Evolutionary conservation across 1,140 invertebrate genomes (phyloP).

Genomic region (Orius insidiosus): DNA sequence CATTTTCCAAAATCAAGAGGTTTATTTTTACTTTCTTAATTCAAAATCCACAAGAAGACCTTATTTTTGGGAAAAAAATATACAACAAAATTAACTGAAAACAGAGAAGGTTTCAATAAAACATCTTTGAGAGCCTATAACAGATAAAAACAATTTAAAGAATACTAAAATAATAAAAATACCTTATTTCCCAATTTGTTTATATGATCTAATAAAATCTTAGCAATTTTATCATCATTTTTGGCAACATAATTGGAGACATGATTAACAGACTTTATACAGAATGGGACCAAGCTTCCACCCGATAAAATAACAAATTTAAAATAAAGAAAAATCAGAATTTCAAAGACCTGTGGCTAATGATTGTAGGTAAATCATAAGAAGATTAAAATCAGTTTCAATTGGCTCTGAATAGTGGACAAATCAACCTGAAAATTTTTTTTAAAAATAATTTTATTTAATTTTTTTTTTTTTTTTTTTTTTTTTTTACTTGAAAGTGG

Average conservation of each 20-base stretch:
- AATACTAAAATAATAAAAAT: background rate
- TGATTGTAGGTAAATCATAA: slow-evolving; percentile 17
- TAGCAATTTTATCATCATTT: slow-evolving; percentile 15
- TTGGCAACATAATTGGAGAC: slow-evolving; percentile 18
- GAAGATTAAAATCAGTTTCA: slow-evolving; percentile 19
- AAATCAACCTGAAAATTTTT: slow-evolving; percentile 14
- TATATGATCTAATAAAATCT: slow-evolving; percentile 15
- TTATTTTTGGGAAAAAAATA: background rate
- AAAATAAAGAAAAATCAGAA: background rate
- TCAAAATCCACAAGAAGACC: background rate
- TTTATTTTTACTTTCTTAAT: background rate
- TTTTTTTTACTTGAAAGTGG: slow-evolving; percentile 35
- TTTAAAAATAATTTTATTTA: background rate
- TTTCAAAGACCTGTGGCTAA: slow-evolving; percentile 18
- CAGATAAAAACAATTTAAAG: background rate
- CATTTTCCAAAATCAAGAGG: background rate
- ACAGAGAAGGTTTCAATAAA: too few relatives aligned
- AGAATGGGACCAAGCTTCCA: slow-evolving; percentile 20
- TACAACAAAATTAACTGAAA: too few relatives aligned
- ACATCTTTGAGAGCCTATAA: background rate
- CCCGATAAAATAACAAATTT: slow-evolving; percentile 14
- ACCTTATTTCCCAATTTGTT: slow-evolving; percentile 21
- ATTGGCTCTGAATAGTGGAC: slow-evolving; percentile 17
- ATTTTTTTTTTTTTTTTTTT: background rate
- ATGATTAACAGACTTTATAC: slow-evolving; percentile 20